A percentile compares a stretch with the other conserved stretches of the same genome.
Conservation (phyloP, 2,888 invertebrate species). For the Ornithoptera priamus region DNA sequence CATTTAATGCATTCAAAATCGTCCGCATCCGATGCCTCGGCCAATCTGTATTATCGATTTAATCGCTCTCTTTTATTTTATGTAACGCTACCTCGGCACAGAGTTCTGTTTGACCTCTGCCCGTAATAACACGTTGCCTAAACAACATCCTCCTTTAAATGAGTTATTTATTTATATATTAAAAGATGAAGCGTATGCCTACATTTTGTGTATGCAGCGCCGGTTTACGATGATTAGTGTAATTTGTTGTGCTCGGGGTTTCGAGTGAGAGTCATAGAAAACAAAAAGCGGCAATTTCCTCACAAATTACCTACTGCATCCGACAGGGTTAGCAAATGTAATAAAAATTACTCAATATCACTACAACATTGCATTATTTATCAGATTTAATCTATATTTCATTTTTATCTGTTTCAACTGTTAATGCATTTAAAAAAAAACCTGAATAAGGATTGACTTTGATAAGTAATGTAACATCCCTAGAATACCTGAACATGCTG, state of each 20-base stretch:
- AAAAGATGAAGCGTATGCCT: constrained; percentile 73
- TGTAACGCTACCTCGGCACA: constrained; percentile 42
- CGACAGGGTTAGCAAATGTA: constrained; percentile 9
- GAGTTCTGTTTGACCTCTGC: constrained; percentile 76
- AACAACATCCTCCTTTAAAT: constrained; percentile 68
- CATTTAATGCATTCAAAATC: constrained; percentile 60
- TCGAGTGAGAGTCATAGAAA: constrained; percentile 40
- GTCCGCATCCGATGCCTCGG: constrained; percentile 58
- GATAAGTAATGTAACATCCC: constrained; percentile 46
- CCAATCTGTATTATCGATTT: constrained; percentile 69
- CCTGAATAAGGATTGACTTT: neutral
- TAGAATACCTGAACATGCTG: constrained; percentile 50
- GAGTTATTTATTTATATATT: constrained; percentile 77
- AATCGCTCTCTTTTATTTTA: constrained; percentile 74
- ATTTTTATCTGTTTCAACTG: no score
- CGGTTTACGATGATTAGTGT: constrained; percentile 69
- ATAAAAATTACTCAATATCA: neutral
- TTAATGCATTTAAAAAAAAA: no score
- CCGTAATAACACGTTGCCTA: constrained; percentile 69
- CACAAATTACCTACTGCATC: constrained; percentile 48
- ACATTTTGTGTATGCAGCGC: constrained; percentile 75
- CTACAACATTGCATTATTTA: no score
- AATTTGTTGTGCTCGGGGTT: constrained; percentile 53
- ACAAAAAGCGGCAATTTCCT: constrained; percentile 59
- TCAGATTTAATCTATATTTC: no score